Base-by-base conservation (phyloP, 2,797 vertebrate genomes). In the Sebastes baramenuke region DNA sequence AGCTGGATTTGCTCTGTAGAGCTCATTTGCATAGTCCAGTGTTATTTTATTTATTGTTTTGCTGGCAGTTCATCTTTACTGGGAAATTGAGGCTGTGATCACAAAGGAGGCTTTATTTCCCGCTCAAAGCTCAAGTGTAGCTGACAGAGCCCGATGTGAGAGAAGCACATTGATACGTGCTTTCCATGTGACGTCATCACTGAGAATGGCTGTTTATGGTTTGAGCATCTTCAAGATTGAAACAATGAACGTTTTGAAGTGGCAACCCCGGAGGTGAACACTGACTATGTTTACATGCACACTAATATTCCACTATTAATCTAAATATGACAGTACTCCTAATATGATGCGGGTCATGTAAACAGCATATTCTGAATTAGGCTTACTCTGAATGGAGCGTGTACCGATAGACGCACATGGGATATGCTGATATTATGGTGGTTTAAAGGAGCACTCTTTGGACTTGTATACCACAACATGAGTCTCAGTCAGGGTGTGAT, bases 41-140 rank as follows among this genome's bases (percentile, higher is more conserved):
- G 12, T 60, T 36, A 8, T 67, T 71, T 34, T 66, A 25, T 72
- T 61, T 14, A 42, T 36, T 42, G 60, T 38, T 38, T 4, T 13
- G 62, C 42, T 70, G 42, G 36, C 24, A 78, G 22, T 71, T 81
- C 30, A 69, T 55, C 22, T 75, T 67, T 36, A 72, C n/a, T 62
- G 62, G 65, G 74, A 76, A 61, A 62, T 29, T 66, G 78, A 84
- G 71, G 74, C 82, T 83, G 61, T 58, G 77, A 79, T 78, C 75
- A 76, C 30, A 83, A 83, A 70, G 30, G 71, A 77, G 24, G 24
- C 20, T 58, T 36, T 22, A 27, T 76, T 74, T 69, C 29, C 64
- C 2, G 2, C 22, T 67, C 25, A 61, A n/a, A n/a, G 20, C n/a
- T 62, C 8, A 49, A 34, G 24, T 62, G 22, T 3, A 29, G 0